phyloP scores from a whole-genome alignment of 2,113 vertebrate species.

The Tachuris rubrigastra region DNA sequence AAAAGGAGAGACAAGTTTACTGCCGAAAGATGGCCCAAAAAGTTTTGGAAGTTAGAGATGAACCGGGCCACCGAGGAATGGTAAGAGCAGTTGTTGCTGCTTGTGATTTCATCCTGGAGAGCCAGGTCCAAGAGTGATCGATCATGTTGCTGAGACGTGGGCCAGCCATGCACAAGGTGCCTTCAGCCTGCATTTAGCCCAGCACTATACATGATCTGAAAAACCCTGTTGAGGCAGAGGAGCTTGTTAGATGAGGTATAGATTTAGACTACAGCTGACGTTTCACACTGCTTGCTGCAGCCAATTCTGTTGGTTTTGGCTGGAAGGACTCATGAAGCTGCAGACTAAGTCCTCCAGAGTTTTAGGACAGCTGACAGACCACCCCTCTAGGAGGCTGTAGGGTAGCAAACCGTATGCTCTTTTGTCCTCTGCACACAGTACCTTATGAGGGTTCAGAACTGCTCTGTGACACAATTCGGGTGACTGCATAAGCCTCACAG shows the following conservation, averaged over 20 bases:
- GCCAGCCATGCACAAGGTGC: not conserved
- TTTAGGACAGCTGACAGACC: not conserved
- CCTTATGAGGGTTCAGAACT: not conserved
- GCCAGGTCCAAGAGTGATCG: not conserved
- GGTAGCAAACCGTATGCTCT: not conserved
- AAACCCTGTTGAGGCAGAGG: not conserved
- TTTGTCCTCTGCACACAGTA: not conserved
- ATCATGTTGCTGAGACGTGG: fast-evolving
- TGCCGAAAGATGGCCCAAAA: not conserved
- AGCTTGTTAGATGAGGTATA: not conserved
- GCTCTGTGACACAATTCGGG: not conserved
- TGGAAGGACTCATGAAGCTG: fast-evolving
- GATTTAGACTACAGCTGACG: not conserved
- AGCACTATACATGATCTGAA: fast-evolving
- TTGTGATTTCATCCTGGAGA: not conserved
- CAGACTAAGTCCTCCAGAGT: not conserved
- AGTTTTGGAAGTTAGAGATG: not conserved
- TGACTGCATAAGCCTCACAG: not conserved
- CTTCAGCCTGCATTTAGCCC: not conserved
- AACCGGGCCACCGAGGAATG: not conserved
- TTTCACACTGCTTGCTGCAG: not conserved
- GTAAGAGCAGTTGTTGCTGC: not conserved
- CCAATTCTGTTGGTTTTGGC: not conserved
- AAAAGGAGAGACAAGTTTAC: not conserved
- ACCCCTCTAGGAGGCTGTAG: fast-evolving